Evolutionary conservation across 2,888 invertebrate species (phyloP).

Genomic region (Orchesellides sinensis): DNA sequence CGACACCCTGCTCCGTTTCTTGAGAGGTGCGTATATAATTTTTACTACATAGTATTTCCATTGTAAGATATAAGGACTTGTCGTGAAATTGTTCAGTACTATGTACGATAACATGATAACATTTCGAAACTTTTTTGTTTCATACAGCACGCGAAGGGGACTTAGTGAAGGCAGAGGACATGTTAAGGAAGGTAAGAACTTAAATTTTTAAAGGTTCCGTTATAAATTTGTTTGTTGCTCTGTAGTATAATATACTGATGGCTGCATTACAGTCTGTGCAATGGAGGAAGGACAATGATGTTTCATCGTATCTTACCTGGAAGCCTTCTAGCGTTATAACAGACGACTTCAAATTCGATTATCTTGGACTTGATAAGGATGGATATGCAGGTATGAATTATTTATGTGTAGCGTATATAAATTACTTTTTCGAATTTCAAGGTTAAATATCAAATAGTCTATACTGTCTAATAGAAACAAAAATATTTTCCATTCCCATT

Average conservation of each 20-base stretch:
- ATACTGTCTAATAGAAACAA: too few relatives aligned
- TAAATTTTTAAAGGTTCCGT: background rate
- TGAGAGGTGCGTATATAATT: conserved; percentile 53
- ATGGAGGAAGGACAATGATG: conserved; percentile 68
- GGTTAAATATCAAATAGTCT: too few relatives aligned
- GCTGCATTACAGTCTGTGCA: conserved; percentile 50
- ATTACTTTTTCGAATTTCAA: too few relatives aligned
- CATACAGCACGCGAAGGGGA: conserved; percentile 94
- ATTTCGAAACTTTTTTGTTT: background rate
- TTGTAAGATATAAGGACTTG: background rate
- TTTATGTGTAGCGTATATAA: too few relatives aligned
- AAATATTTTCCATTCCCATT: too few relatives aligned
- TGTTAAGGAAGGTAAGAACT: conserved; percentile 86
- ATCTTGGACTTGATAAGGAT: conserved; percentile 57
- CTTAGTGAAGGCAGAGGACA: conserved; percentile 91
- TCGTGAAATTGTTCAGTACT: background rate
- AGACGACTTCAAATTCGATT: conserved; percentile 57
- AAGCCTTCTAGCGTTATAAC: conserved; percentile 37
- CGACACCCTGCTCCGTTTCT: conserved; percentile 55
- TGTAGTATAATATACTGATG: too few relatives aligned
- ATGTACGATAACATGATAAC: background rate
- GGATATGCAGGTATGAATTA: conserved; percentile 68
- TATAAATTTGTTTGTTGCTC: too few relatives aligned
- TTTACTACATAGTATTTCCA: background rate
- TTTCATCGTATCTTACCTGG: conserved; percentile 55